Percentiles rank a stretch among this genome's conserved stretches.
phyloP scores from a whole-genome alignment of 2,797 vertebrate genomes.

The Tauraco hartlaubi region DNA sequence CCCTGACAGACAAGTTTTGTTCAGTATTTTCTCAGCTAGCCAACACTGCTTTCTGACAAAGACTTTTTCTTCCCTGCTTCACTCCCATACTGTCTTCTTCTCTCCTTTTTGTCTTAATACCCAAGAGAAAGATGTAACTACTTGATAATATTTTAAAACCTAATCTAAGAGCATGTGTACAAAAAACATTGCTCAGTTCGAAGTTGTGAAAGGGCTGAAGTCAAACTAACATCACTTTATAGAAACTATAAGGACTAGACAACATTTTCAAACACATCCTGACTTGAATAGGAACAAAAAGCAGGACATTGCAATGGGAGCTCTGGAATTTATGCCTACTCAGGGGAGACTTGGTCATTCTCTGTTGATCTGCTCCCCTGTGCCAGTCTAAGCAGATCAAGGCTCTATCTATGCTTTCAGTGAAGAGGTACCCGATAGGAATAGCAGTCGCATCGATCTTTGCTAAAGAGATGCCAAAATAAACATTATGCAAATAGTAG shows the following conservation, averaged over 20 bases:
- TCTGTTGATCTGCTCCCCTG: background rate
- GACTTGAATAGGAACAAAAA: background rate
- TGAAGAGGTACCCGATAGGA: background rate
- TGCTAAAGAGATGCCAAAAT: background rate
- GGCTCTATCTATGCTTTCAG: background rate
- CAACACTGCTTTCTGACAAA: background rate
- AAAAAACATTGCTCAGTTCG: background rate
- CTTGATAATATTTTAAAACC: background rate
- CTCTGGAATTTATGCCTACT: background rate
- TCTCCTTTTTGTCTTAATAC: background rate
- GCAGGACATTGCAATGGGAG: background rate
- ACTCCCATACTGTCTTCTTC: background rate
- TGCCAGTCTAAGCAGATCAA: background rate
- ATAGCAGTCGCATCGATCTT: background rate
- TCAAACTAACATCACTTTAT: background rate
- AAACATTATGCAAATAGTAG: background rate
- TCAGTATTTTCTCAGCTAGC: background rate
- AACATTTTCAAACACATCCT: background rate
- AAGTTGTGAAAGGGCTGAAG: background rate
- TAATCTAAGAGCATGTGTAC: background rate
- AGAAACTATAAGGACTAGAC: background rate
- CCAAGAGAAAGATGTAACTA: background rate
- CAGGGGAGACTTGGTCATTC: background rate
- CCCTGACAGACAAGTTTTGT: background rate
- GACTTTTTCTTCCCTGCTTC: background rate